A percentile compares a stretch with the other conserved stretches of the same genome.
Evolutionary conservation across 1,140 invertebrate species (phyloP).

Genomic region (Ectropis grisescens): DNA sequence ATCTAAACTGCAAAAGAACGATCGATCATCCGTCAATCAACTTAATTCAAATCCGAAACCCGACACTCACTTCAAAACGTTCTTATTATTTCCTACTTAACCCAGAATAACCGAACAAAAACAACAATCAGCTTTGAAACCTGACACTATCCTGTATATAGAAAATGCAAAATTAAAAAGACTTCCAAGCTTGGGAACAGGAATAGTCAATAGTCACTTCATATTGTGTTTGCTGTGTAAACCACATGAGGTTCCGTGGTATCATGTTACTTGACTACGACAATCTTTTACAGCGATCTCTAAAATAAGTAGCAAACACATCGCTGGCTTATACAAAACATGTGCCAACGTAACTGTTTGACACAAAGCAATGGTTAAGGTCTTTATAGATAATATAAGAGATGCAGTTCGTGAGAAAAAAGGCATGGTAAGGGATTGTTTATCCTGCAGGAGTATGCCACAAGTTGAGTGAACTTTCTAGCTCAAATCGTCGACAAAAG

Average conservation of each 20-base stretch:
- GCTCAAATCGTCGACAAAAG: not conserved
- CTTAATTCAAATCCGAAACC: not conserved
- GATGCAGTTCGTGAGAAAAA: too few species aligned
- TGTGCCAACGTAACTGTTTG: too few species aligned
- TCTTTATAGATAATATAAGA: too few species aligned
- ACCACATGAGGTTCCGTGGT: slow-evolving; percentile 50
- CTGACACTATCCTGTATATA: slow-evolving; percentile 40
- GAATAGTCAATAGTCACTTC: slow-evolving; percentile 67
- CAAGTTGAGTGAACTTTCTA: slow-evolving; percentile 1
- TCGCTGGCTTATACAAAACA: too few species aligned
- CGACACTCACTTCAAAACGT: not conserved
- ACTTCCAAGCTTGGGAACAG: slow-evolving; percentile 40
- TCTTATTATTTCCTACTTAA: slow-evolving; percentile 43
- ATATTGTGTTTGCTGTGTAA: slow-evolving; percentile 61
- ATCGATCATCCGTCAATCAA: slow-evolving; percentile 3
- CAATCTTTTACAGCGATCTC: too few species aligned
- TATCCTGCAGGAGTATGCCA: not conserved
- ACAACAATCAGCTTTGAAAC: slow-evolving; percentile 37
- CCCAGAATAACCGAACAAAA: slow-evolving; percentile 23
- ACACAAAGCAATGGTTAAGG: too few species aligned
- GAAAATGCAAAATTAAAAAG: slow-evolving; percentile 56
- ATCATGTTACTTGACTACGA: slow-evolving; percentile 29
- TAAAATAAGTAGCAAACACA: too few species aligned
- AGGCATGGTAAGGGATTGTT: not conserved
- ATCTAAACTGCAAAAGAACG: not conserved